phyloP scores from a whole-genome alignment of 2,797 vertebrate species.

The Anguilla pacifica region DNA sequence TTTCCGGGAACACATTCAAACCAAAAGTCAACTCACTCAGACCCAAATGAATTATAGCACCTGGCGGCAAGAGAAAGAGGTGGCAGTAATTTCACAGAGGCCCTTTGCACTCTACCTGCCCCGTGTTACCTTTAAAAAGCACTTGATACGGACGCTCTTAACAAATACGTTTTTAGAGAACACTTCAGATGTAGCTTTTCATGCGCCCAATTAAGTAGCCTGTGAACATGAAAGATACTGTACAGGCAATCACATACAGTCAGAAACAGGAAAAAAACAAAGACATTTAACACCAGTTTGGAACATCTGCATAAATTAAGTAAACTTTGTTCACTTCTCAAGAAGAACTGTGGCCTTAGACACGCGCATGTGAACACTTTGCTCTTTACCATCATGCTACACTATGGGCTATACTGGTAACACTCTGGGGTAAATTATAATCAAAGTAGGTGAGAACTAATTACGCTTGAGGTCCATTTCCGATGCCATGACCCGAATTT shows the following conservation, averaged over 20 bases:
- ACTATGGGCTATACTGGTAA: not conserved
- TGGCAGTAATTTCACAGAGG: not conserved
- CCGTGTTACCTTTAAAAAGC: not conserved
- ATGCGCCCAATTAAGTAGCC: not conserved
- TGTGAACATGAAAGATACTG: not conserved
- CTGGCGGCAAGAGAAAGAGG: not conserved
- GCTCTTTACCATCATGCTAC: not conserved
- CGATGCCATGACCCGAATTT: not conserved
- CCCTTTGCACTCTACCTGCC: not conserved
- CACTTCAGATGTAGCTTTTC: not conserved
- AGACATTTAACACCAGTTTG: not conserved
- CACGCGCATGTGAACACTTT: not conserved
- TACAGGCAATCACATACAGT: not conserved
- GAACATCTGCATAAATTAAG: constrained; percentile 15
- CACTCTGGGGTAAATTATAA: not conserved
- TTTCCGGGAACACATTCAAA: constrained; percentile 5
- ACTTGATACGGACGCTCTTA: not conserved
- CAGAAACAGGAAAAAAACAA: not conserved
- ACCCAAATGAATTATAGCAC: not conserved
- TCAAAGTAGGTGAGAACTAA: not conserved
- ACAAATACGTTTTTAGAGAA: not conserved
- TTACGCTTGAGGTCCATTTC: not conserved
- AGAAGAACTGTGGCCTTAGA: not conserved
- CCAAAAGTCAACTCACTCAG: too few species aligned
- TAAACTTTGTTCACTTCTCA: constrained; percentile 13